Conservation (phyloP, 2,113 vertebrate species). For the Nothoprocta perdicaria region DNA sequence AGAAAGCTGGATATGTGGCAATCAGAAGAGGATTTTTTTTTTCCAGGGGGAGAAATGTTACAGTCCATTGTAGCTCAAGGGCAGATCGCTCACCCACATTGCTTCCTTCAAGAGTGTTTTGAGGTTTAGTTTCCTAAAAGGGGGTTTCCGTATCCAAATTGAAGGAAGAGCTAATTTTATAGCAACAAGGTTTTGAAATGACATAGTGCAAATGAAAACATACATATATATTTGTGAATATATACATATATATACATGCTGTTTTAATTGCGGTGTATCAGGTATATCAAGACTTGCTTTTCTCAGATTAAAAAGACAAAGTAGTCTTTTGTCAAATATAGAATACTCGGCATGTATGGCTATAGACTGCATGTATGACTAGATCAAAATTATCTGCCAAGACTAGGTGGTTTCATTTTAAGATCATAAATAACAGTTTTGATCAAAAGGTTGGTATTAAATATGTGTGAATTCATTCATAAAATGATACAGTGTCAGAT, state of each 20-base stretch:
- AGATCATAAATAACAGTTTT: background rate
- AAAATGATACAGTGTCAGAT: background rate
- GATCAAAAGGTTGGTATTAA: background rate
- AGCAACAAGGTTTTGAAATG: slow-evolving; percentile 69
- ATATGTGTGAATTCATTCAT: background rate
- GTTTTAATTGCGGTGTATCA: background rate
- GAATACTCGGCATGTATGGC: background rate
- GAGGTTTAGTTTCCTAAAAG: slow-evolving; percentile 65
- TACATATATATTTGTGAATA: background rate
- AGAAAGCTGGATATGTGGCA: slow-evolving; percentile 73
- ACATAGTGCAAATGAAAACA: background rate
- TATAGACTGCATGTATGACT: background rate
- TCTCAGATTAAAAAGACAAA: background rate
- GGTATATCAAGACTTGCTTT: background rate
- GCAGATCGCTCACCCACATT: slow-evolving; percentile 75
- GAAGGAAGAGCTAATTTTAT: slow-evolving; percentile 40
- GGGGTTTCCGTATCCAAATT: slow-evolving; percentile 73
- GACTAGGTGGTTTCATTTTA: background rate
- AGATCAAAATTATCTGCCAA: background rate
- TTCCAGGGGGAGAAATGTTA: slow-evolving; percentile 73
- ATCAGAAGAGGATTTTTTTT: slow-evolving; percentile 72
- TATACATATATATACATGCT: background rate
- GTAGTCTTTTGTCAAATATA: background rate
- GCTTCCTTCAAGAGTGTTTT: slow-evolving; percentile 75
- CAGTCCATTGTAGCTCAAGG: slow-evolving; percentile 69